Evolutionary conservation across 2,113 vertebrate genomes (phyloP).

Genomic region (Rhombomys opimus): DNA sequence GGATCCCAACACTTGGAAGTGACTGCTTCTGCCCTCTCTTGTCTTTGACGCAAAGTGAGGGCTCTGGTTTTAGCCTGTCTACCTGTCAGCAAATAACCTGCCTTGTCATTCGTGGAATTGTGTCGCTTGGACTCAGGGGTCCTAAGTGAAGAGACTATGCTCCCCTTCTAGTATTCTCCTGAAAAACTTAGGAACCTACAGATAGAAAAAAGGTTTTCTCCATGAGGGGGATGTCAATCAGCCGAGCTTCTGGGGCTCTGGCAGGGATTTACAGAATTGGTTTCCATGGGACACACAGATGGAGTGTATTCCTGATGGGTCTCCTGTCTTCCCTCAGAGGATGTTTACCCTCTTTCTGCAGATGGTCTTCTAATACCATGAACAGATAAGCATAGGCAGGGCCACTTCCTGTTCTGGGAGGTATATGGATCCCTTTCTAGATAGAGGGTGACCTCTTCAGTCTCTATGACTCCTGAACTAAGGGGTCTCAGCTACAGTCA

Average conservation of each 20-base stretch:
- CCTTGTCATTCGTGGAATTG: no score
- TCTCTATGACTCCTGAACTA: no score
- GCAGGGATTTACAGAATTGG: not conserved
- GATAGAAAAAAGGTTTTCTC: not conserved
- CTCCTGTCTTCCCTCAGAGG: not conserved
- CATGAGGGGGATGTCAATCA: not conserved
- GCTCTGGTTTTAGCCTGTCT: not conserved
- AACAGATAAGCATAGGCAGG: not conserved
- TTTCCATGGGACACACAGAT: not conserved
- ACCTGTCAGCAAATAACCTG: no score
- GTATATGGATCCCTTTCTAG: not conserved
- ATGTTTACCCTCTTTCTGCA: not conserved
- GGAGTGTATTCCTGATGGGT: not conserved
- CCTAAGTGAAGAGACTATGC: no score
- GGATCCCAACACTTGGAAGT: rapidly evolving
- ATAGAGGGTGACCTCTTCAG: no score
- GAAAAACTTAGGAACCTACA: not conserved
- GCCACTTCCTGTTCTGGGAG: not conserved
- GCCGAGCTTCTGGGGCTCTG: not conserved
- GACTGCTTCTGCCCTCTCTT: not conserved
- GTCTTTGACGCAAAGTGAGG: not conserved
- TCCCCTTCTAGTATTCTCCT: not conserved
- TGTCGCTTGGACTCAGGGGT: no score
- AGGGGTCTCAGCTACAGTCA: no score
- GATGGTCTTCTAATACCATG: not conserved